Percentiles rank a stretch among this genome's conserved stretches.
Conservation (phyloP, 1,140 invertebrate species). For the Tenebrio molitor region DNA sequence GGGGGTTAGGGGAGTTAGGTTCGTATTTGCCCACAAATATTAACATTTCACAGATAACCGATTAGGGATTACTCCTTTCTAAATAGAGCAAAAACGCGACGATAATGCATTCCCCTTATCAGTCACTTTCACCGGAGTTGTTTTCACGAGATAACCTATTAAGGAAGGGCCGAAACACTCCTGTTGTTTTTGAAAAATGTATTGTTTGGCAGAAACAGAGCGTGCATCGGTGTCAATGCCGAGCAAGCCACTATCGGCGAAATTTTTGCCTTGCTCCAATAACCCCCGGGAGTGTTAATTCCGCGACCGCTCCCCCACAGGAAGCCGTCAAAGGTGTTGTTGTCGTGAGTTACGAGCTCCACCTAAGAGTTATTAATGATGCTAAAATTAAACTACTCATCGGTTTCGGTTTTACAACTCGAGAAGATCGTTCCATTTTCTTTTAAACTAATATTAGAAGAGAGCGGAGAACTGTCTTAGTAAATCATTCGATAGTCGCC, state of each 20-base stretch:
- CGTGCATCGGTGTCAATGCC: slow-evolving; percentile 19
- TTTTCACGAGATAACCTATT: slow-evolving; percentile 9
- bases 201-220: slow-evolving; percentile 5
- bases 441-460: slow-evolving; percentile 6
- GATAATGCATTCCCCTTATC: slow-evolving; percentile 15
- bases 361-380: slow-evolving; percentile 1
- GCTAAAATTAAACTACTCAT: slow-evolving; percentile 18
- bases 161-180: slow-evolving; percentile 17
- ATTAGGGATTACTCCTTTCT: no score
- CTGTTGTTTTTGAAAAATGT: background rate
- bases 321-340: no score
- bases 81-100: no score
- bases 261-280: slow-evolving; percentile 22
- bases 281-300: background rate
- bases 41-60: no score
- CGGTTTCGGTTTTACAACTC: slow-evolving; percentile 1
- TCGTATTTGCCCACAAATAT: no score
- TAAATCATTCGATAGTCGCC: slow-evolving; percentile 16
- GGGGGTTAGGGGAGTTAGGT: no score
- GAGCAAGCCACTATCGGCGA: no score
- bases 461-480: background rate
- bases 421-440: slow-evolving; percentile 18
- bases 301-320: no score
- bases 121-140: background rate
- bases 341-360: background rate